Evolutionary conservation across 2,888 invertebrate genomes (phyloP).

Genomic region (Drosophila parthenogenetica): DNA sequence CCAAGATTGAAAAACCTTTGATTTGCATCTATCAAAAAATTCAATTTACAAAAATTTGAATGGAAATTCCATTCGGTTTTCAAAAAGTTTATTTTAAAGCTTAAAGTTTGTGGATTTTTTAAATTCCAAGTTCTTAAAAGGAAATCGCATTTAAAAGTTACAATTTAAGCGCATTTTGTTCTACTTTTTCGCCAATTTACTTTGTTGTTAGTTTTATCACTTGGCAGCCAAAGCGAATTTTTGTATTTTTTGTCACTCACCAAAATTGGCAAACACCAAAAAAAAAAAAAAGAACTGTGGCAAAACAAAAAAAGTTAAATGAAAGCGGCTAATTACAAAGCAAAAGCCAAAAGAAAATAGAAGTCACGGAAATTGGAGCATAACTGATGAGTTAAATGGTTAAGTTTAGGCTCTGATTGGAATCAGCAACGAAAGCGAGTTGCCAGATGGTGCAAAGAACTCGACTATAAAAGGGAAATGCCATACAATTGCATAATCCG

Average conservation of each 20-base stretch:
- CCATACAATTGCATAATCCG: constrained; percentile 47
- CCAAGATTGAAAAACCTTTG: too few relatives aligned
- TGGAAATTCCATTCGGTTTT: too few relatives aligned
- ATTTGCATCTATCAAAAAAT: too few relatives aligned
- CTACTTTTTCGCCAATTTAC: neutral
- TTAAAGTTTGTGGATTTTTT: too few relatives aligned
- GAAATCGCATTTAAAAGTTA: too few relatives aligned
- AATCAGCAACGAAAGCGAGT: constrained; percentile 41
- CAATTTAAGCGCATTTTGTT: constrained; percentile 2
- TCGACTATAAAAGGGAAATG: neutral
- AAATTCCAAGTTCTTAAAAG: too few relatives aligned
- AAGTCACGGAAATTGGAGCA: constrained; percentile 52
- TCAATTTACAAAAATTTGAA: too few relatives aligned
- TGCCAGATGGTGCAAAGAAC: constrained; percentile 2
- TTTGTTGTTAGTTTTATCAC: constrained; percentile 5
- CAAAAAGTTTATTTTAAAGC: too few relatives aligned
- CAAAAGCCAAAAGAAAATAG: constrained; percentile 6
- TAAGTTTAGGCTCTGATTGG: constrained; percentile 30
- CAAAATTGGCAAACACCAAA: constrained; percentile 48
- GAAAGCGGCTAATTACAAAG: constrained; percentile 47
- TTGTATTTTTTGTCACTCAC: constrained; percentile 11
- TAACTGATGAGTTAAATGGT: constrained; percentile 46
- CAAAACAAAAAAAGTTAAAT: constrained; percentile 21
- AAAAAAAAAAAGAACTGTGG: constrained; percentile 8
- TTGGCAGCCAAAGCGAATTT: constrained; percentile 32